Percentiles rank a stretch among this genome's conserved stretches.
Conservation (phyloP, 2,113 vertebrate genomes). For the Xenus cinereus region DNA sequence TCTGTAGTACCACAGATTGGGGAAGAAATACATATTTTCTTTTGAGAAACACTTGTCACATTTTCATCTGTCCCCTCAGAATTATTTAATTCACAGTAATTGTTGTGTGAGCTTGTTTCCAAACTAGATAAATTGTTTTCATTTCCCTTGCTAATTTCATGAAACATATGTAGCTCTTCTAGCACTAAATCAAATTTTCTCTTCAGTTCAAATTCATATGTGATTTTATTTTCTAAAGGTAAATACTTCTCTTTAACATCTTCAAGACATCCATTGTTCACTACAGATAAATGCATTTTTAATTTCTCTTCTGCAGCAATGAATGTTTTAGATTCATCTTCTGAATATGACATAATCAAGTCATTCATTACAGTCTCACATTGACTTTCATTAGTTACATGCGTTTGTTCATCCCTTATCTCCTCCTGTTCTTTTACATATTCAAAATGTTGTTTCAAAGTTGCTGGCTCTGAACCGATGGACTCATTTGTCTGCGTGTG, state of each 20-base stretch:
- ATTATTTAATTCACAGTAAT: constrained; percentile 9
- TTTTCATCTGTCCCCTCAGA: constrained; percentile 14
- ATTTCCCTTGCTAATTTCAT: constrained; percentile 77
- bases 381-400: constrained; percentile 47
- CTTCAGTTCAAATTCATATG: constrained; percentile 77
- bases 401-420: constrained; percentile 36
- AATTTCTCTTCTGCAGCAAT: constrained; percentile 50
- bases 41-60: neutral
- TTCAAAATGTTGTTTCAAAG: constrained; percentile 9
- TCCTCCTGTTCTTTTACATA: constrained; percentile 29
- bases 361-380: constrained; percentile 48
- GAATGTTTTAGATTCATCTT: constrained; percentile 49
- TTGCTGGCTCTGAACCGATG: neutral
- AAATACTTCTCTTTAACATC: constrained; percentile 51
- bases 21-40: neutral
- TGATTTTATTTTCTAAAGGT: constrained; percentile 55
- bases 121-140: constrained; percentile 36
- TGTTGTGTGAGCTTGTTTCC: constrained; percentile 48
- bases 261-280: constrained; percentile 65
- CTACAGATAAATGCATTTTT: constrained; percentile 33
- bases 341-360: constrained; percentile 67
- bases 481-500: neutral
- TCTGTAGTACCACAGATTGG: neutral
- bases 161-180: constrained; percentile 81
- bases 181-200: constrained; percentile 82